Conservation (phyloP, 1,140 invertebrate genomes). For the Piezodorus guildinii region DNA sequence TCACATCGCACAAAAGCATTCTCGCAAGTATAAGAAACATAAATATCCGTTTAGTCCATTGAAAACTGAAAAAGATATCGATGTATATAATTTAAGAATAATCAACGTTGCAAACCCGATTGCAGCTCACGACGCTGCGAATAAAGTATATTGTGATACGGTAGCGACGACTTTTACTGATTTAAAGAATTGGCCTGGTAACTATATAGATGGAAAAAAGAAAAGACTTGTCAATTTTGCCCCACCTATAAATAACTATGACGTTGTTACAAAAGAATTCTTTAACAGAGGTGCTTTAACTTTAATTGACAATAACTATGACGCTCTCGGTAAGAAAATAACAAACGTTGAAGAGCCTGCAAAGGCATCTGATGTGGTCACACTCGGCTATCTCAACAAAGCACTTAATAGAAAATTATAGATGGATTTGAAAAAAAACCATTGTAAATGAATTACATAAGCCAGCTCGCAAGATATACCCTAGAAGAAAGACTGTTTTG, state of each 20-base stretch:
- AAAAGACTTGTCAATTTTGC: too few species aligned
- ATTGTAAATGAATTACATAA: conserved; percentile 26
- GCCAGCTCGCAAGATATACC: conserved; percentile 25
- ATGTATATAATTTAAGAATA: not conserved
- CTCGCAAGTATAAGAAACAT: not conserved
- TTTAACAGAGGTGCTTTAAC: too few species aligned
- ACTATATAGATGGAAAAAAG: too few species aligned
- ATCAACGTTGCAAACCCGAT: not conserved
- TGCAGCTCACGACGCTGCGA: not conserved
- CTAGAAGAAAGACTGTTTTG: conserved; percentile 19
- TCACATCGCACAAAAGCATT: not conserved
- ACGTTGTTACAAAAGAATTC: too few species aligned
- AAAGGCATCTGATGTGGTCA: not conserved
- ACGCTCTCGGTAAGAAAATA: too few species aligned
- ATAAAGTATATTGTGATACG: not conserved
- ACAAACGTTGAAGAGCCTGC: not conserved
- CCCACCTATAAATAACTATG: too few species aligned
- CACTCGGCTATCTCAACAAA: not conserved
- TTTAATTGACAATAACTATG: too few species aligned
- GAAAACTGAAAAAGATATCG: not conserved
- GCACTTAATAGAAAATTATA: too few species aligned
- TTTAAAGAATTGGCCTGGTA: not conserved
- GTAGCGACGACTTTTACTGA: not conserved
- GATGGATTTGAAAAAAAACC: too few species aligned
- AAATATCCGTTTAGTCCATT: not conserved